A percentile compares a stretch with the other conserved stretches of the same genome.
Evolutionary conservation across 1,140 invertebrate genomes (phyloP).

Genomic region (Meteorus sp.): DNA sequence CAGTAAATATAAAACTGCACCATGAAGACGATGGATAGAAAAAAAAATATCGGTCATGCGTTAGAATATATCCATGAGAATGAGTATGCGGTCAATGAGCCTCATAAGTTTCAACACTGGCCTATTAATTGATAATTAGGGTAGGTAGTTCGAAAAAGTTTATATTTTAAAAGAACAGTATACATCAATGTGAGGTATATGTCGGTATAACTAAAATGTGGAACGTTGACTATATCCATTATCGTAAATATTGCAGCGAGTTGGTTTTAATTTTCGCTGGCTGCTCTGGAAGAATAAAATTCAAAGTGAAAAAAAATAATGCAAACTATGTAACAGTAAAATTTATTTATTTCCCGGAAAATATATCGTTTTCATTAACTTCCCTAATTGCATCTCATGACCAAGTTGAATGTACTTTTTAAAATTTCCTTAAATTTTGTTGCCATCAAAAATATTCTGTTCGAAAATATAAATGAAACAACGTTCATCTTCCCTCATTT

Average conservation of each 20-base stretch:
- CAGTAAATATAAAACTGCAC: not conserved
- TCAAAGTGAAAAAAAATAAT: too few species aligned
- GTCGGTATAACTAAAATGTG: not conserved
- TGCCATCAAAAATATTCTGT: too few species aligned
- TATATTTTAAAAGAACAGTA: not conserved
- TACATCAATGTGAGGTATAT: not conserved
- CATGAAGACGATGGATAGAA: not conserved
- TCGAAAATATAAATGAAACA: too few species aligned
- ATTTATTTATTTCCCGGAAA: slow-evolving; percentile 7
- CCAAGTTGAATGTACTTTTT: not conserved
- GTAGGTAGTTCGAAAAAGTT: not conserved
- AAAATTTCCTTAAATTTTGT: too few species aligned
- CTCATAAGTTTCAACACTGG: not conserved
- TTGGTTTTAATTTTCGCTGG: slow-evolving; percentile 6
- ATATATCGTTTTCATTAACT: slow-evolving; percentile 22
- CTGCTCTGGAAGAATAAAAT: too few species aligned
- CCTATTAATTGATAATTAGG: not conserved
- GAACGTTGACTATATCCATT: not conserved
- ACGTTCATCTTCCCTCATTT: too few species aligned
- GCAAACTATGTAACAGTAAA: not conserved
- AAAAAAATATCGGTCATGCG: not conserved
- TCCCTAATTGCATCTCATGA: not conserved
- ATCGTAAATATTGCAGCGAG: slow-evolving; percentile 1
- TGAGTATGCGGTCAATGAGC: not conserved
- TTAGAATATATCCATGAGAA: not conserved